Percentiles rank a stretch among this genome's conserved stretches.
Conservation (phyloP, 2,113 vertebrate species). For the Cyprichromis sp. region DNA sequence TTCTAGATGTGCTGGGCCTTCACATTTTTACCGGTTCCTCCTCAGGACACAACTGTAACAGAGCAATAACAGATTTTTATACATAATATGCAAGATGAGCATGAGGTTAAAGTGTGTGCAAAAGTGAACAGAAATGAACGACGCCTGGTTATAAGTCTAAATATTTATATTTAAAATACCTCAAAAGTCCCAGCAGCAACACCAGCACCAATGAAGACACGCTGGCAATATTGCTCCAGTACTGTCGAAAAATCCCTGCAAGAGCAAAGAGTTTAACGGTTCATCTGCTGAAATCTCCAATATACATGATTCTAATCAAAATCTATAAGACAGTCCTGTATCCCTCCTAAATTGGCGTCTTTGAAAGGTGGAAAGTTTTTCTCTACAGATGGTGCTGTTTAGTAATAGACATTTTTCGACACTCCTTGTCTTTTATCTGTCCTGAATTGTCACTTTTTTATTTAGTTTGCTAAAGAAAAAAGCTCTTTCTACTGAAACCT, state of each 20-base stretch:
- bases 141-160: not conserved
- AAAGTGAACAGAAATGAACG: not conserved
- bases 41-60: not conserved
- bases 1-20: not conserved
- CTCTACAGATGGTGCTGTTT: not conserved
- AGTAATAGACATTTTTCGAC: accelerated
- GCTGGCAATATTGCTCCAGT: not conserved
- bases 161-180: not conserved
- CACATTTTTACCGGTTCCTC: not conserved
- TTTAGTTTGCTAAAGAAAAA: not conserved
- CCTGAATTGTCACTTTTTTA: not conserved
- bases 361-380: not conserved
- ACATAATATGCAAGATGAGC: accelerated
- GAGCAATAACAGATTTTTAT: not conserved
- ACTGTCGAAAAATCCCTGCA: not conserved
- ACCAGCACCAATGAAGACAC: not conserved
- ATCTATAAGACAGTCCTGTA: not conserved
- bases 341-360: not conserved
- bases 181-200: not conserved
- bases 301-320: not conserved
- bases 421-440: not conserved
- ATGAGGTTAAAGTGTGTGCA: not conserved
- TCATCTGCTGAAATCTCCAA: not conserved
- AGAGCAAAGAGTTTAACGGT: not conserved
- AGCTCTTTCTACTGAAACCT: accelerated